These are phyloP conservation scores for Aporrectodea caliginosa DNA, from an alignment of 1,140 invertebrate genomes.

Conservation along the genomic window DNA sequence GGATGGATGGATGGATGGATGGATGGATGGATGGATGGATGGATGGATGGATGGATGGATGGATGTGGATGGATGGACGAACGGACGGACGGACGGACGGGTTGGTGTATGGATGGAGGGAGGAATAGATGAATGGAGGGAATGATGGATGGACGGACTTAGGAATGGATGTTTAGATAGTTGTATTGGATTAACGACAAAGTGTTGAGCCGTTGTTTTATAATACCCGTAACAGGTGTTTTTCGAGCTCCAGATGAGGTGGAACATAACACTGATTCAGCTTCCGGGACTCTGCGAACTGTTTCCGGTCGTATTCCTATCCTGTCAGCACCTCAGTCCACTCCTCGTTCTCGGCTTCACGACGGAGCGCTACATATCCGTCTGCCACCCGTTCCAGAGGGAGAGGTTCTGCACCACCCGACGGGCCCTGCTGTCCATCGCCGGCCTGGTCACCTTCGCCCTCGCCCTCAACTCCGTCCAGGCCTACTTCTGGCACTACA, in stretches of 20 bases:
- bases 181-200: neutral
- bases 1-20: neutral
- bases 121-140: neutral
- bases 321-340: conserved; percentile 42
- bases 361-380: conserved; percentile 35
- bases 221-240: conserved; percentile 13
- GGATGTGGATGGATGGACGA: neutral
- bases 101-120: neutral
- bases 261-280: conserved; percentile 33
- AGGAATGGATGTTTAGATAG: neutral
- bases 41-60: neutral
- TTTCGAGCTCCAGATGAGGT: conserved; percentile 25
- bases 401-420: conserved; percentile 31
- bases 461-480: conserved; percentile 38
- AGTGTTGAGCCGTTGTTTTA: neutral
- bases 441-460: conserved; percentile 6
- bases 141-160: neutral
- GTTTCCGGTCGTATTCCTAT: conserved; percentile 41
- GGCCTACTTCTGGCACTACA: conserved; percentile 35
- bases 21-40: neutral
- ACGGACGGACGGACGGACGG: neutral
- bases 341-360: conserved; percentile 36
- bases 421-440: conserved; percentile 26
- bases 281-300: conserved; percentile 39
- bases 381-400: conserved; percentile 28